A percentile compares a stretch with the other conserved stretches of the same genome.
Evolutionary conservation across 2,888 invertebrate species (phyloP).

Genomic region (Mechanitis mazaeus): DNA sequence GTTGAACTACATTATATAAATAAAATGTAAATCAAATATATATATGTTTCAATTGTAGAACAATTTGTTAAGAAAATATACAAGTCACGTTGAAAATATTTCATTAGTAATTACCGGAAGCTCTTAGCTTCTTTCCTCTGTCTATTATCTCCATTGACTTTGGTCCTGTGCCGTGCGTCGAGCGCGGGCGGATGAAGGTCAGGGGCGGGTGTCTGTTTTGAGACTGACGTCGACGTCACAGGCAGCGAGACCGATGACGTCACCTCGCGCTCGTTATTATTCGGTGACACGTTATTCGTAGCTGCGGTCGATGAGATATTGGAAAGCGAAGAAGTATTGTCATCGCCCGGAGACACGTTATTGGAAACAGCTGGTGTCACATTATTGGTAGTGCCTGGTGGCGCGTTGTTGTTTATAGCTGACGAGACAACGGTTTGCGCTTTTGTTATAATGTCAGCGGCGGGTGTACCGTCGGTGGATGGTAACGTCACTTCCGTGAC

Average conservation of each 20-base stretch:
- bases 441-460: constrained; percentile 19
- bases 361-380: constrained; percentile 2
- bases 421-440: constrained; percentile 29
- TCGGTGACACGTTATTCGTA: constrained; percentile 3
- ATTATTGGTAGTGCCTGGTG: not conserved
- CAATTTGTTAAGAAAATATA: no score
- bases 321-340: constrained; percentile 3
- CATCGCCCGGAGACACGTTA: not conserved
- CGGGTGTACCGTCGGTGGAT: constrained; percentile 29
- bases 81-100: no score
- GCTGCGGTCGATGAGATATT: not conserved
- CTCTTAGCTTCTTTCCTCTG: constrained; percentile 62
- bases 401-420: constrained; percentile 22
- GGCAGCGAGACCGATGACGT: constrained; percentile 9
- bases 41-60: no score
- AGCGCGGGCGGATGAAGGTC: constrained; percentile 31
- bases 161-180: constrained; percentile 35
- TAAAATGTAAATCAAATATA: no score
- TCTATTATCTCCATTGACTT: constrained; percentile 54
- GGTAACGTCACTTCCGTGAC: constrained; percentile 2
- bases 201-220: constrained; percentile 17
- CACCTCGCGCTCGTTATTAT: not conserved
- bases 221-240: constrained; percentile 30
- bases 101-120: constrained; percentile 54
- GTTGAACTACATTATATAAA: no score